Evolutionary conservation across 2,888 invertebrate genomes (phyloP), one percentile per base, ranked within the genome.

Genomic region (Drosophila atroscutellata): DNA sequence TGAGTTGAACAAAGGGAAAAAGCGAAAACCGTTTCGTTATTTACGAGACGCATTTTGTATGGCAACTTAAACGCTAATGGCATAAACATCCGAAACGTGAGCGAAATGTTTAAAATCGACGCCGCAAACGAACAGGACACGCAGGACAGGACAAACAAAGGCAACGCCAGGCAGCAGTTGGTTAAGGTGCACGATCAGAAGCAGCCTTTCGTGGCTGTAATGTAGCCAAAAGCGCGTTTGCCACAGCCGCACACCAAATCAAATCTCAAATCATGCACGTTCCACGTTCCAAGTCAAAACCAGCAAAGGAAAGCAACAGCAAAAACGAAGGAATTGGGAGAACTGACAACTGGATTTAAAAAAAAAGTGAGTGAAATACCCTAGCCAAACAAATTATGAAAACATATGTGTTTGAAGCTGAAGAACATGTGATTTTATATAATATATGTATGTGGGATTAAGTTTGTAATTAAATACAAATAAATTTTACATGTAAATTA

Each of bases 61-160:
- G 91, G 89, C 88, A 91, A 90, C 92, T 91, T 91, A 91, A 86
- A 89, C 91, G 92, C 91, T 92, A 91, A 91, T 91, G 92, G 92
- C 91, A 91, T 90, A 91, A 92, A 92, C 92, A 91, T 91, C 91
- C 90, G 86, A 81, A 80, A 91, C 91, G 92, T 92, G 91, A 90
- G 86, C 72, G 69, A 84, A 91, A 91, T 92, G 75, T 65, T 81
- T 75, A 86, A 86, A 86, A 66, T 52, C 39, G 39, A 20, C 68
- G 75, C 65, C 80, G 59, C 82, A 77, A 80, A 63, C 67, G 67
- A 72, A 56, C 68, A 72, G 83, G 69, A 75, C 74, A 61, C 58
- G 60, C 54, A 54, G 68, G 37, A 54, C 54, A 54, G 66, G 32
- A 66, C 69, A 64, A 66, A 60, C 60, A 74, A 70, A 37, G 55